Percentiles rank a stretch among this genome's conserved stretches.
phyloP scores from a whole-genome alignment of 2,888 invertebrate species.

The Labia minor region DNA sequence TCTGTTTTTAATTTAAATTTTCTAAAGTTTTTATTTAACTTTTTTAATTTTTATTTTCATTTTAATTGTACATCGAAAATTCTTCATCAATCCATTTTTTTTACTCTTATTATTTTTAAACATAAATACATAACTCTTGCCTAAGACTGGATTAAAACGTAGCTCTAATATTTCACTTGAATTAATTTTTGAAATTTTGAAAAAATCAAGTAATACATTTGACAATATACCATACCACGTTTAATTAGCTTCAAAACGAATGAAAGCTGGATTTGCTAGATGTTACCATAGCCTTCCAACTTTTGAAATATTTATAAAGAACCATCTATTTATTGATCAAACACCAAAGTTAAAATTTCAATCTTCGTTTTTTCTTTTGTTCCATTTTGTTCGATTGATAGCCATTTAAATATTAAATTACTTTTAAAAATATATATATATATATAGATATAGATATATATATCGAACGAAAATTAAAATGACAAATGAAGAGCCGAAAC shows the following conservation, averaged over 20 bases:
- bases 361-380: not conserved
- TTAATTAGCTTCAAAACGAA: not conserved
- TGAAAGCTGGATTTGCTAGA: not conserved
- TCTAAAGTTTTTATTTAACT: too few species aligned
- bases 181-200: too few species aligned
- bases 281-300: constrained; percentile 8
- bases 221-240: not conserved
- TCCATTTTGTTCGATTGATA: not conserved
- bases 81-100: too few species aligned
- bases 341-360: constrained; percentile 4
- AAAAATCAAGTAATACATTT: not conserved
- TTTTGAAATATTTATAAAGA: not conserved
- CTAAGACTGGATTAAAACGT: too few species aligned
- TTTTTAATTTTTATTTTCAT: too few species aligned
- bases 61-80: too few species aligned
- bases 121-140: too few species aligned
- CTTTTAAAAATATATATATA: not conserved
- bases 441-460: too few species aligned
- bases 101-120: too few species aligned
- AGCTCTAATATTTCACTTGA: too few species aligned
- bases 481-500: not conserved
- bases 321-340: not conserved
- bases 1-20: too few species aligned
- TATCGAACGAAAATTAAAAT: not conserved
- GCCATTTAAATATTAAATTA: not conserved